A percentile compares a stretch with the other conserved stretches of the same genome.
Evolutionary conservation across 2,113 vertebrate genomes (phyloP).

Genomic region (Gnathonemus longibarbis): DNA sequence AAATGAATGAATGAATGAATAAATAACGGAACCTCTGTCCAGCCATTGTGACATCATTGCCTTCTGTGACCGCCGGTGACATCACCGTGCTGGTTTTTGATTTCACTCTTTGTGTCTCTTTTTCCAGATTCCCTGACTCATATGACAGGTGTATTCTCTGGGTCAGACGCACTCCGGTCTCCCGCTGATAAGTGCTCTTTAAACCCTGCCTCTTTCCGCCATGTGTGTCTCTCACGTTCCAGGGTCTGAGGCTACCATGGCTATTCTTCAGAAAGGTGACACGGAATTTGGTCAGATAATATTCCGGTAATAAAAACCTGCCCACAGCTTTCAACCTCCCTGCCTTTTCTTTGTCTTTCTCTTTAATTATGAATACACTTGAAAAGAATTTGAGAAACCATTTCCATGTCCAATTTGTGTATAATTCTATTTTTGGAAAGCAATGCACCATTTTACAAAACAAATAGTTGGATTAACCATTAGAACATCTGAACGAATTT

Average conservation of each 20-base stretch:
- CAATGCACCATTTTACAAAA: neutral
- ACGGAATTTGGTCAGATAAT: constrained; percentile 20
- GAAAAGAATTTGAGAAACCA: neutral
- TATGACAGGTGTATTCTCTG: constrained; percentile 3
- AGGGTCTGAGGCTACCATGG: constrained; percentile 15
- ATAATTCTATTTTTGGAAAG: neutral
- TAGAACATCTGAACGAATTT: neutral
- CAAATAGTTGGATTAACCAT: neutral
- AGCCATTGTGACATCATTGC: neutral
- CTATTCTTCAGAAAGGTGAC: constrained; percentile 24
- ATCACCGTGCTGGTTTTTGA: neutral
- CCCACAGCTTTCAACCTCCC: neutral
- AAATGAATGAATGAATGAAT: neutral
- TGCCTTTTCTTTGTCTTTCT: neutral
- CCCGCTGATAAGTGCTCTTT: constrained; percentile 22
- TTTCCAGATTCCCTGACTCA: neutral
- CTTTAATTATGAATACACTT: neutral
- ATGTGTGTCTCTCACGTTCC: neutral
- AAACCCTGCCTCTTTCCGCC: neutral
- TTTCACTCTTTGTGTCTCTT: neutral
- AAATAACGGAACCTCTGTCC: neutral
- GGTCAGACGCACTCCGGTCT: constrained; percentile 20
- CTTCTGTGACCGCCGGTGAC: neutral
- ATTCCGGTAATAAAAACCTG: neutral
- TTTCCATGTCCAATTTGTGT: neutral